Percentiles rank a stretch among this genome's conserved stretches.
Conservation (phyloP, 1,140 invertebrate genomes). For the Thaumatotibia leucotreta region DNA sequence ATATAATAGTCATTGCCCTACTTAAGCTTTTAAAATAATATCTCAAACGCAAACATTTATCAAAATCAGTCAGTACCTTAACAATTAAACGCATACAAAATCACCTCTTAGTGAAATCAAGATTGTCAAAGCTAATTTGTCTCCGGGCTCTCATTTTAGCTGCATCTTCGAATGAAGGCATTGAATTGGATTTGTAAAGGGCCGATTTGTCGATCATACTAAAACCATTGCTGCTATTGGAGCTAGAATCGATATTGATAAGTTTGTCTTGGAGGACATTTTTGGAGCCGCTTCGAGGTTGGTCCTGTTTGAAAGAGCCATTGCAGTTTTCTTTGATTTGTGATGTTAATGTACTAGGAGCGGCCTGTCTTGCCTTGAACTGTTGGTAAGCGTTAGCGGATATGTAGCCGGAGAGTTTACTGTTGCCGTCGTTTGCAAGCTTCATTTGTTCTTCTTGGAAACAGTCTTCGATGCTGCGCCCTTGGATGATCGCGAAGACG, state of each 20-base stretch:
- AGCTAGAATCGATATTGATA: constrained; percentile 66
- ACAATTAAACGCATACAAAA: constrained; percentile 9
- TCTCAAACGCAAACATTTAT: constrained; percentile 1
- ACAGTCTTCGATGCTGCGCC: constrained; percentile 77
- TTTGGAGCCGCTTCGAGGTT: constrained; percentile 48
- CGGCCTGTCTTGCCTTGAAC: constrained; percentile 36
- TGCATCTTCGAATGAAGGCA: constrained; percentile 63
- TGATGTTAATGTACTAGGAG: constrained; percentile 37
- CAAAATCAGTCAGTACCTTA: constrained; percentile 6
- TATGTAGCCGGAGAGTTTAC: constrained; percentile 65
- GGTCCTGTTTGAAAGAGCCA: constrained; percentile 42
- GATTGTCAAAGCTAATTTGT: constrained; percentile 72
- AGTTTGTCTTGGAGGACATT: constrained; percentile 73
- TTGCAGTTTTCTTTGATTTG: constrained; percentile 68
- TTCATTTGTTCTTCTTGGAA: constrained; percentile 68
- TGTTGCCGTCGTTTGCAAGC: constrained; percentile 42
- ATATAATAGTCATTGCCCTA: background rate
- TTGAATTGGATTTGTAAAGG: constrained; percentile 59
- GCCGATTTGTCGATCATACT: constrained; percentile 47
- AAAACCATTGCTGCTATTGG: constrained; percentile 51
- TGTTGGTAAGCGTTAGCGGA: constrained; percentile 59
- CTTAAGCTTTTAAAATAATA: background rate
- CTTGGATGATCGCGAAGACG: constrained; percentile 79
- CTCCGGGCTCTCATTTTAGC: constrained; percentile 64
- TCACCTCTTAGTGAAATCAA: constrained; percentile 69